phyloP scores from a whole-genome alignment of 1,140 invertebrate genomes.

The Microvelia longipes region DNA sequence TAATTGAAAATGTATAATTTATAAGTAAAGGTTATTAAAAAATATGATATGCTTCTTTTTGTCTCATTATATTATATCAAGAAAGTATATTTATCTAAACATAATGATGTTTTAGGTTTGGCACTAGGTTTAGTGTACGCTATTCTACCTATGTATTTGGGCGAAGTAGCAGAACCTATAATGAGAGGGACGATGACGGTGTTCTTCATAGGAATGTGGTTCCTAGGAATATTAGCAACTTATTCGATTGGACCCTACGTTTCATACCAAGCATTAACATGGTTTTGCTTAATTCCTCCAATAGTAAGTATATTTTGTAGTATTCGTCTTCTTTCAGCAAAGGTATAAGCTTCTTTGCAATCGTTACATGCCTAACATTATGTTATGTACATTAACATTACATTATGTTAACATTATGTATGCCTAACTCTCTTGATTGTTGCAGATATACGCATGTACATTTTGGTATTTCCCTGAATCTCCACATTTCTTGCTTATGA shows the following conservation, averaged over 20 bases:
- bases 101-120: slow-evolving; percentile 44
- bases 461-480: slow-evolving; percentile 45
- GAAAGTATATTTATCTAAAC: too few species aligned
- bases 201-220: slow-evolving; percentile 62
- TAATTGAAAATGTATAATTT: too few species aligned
- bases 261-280: slow-evolving; percentile 46
- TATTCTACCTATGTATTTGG: slow-evolving; percentile 66
- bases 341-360: not conserved
- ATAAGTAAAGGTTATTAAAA: too few species aligned
- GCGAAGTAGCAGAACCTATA: slow-evolving; percentile 47
- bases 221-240: slow-evolving; percentile 55
- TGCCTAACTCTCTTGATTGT: too few species aligned
- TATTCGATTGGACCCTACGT: slow-evolving; percentile 60
- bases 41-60: too few species aligned
- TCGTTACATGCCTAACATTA: not conserved
- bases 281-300: slow-evolving; percentile 42
- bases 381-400: not conserved
- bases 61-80: too few species aligned
- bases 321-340: not conserved
- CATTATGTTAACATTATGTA: not conserved
- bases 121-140: slow-evolving; percentile 59
- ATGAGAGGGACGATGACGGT: slow-evolving; percentile 38
- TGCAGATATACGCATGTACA: not conserved
- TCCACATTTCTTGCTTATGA: slow-evolving; percentile 50
- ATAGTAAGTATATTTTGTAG: slow-evolving; percentile 19